Evolutionary conservation across 2,797 vertebrate genomes (phyloP).

Genomic region (Erithacus rubecula): DNA sequence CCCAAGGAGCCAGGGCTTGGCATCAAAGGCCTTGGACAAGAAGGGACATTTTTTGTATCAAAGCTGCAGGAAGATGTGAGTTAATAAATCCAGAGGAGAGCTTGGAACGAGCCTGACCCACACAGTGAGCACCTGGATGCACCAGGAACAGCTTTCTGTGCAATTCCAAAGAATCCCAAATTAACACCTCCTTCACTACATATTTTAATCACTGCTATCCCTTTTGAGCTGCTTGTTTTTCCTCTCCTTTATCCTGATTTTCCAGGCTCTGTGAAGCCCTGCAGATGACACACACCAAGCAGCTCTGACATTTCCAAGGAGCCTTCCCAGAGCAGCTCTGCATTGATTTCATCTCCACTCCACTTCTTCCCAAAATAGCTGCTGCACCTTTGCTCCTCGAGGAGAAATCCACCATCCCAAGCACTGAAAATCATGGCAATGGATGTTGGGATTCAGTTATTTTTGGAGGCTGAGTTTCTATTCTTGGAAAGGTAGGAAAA

Average conservation of each 20-base stretch:
- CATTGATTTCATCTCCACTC: background rate
- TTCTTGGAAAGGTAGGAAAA: background rate
- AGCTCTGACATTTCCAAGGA: background rate
- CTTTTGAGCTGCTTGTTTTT: background rate
- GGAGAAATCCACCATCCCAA: background rate
- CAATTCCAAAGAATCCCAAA: background rate
- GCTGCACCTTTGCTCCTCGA: background rate
- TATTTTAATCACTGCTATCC: background rate
- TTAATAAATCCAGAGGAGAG: background rate
- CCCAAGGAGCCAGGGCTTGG: rapidly evolving
- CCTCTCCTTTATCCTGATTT: background rate
- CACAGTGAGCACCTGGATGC: rapidly evolving
- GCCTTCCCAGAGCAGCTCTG: background rate
- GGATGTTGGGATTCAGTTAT: background rate
- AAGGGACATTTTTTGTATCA: background rate
- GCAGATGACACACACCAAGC: rapidly evolving
- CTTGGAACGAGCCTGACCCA: background rate
- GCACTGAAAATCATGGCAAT: background rate
- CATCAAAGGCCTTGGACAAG: background rate
- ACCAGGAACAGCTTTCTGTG: background rate
- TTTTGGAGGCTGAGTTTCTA: conserved; percentile 12
- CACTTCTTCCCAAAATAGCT: background rate
- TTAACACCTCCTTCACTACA: background rate
- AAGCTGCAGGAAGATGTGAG: background rate
- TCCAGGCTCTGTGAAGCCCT: background rate